Percentiles rank a stretch among this genome's conserved stretches.
Conservation (phyloP, 2,888 invertebrate species). For the Phaedon cochleariae region DNA sequence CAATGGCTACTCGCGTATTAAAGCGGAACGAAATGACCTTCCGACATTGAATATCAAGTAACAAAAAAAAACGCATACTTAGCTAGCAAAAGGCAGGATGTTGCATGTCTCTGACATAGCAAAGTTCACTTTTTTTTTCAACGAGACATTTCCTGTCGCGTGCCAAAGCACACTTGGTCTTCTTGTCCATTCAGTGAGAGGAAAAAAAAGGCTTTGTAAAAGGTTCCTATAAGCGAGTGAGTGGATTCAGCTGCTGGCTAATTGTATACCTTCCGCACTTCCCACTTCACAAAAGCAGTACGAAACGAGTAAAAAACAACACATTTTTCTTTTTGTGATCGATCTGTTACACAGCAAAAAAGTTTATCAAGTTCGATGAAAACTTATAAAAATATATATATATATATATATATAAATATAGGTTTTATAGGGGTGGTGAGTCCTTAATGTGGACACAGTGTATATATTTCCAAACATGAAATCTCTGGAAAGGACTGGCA, state of each 20-base stretch:
- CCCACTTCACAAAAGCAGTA: too few relatives aligned
- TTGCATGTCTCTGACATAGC: background rate
- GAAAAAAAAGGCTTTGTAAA: background rate
- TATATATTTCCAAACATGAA: too few relatives aligned
- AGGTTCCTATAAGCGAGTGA: background rate
- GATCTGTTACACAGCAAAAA: too few relatives aligned
- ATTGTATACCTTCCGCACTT: too few relatives aligned
- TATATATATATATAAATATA: too few relatives aligned
- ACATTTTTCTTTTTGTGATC: too few relatives aligned
- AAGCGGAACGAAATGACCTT: constrained; percentile 22
- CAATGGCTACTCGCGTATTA: constrained; percentile 7
- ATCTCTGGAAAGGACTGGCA: too few relatives aligned
- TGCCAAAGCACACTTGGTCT: background rate
- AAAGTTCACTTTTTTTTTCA: background rate
- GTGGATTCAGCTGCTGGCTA: background rate
- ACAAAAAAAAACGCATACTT: constrained; percentile 9
- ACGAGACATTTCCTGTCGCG: background rate
- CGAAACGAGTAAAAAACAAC: too few relatives aligned
- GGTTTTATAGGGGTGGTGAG: too few relatives aligned
- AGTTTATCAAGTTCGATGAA: too few relatives aligned
- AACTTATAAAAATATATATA: too few relatives aligned
- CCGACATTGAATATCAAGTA: constrained; percentile 23
- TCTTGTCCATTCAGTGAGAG: background rate
- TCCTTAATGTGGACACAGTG: too few relatives aligned
- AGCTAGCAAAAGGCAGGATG: constrained; percentile 18